Conservation (phyloP, 2,888 invertebrate species). For the Apamea epomidion region DNA sequence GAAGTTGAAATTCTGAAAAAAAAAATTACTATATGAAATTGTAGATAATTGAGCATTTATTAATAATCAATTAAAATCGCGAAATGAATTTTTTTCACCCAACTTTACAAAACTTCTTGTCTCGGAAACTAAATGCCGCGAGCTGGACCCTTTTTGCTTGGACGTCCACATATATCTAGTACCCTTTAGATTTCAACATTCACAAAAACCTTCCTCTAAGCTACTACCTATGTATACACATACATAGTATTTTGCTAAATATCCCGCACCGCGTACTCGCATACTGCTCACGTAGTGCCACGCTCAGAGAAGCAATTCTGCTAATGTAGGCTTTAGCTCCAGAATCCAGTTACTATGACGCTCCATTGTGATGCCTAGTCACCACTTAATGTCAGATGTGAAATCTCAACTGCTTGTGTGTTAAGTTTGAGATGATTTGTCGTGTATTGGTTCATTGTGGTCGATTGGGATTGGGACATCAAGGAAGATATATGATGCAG, state of each 20-base stretch:
- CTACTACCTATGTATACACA: neutral
- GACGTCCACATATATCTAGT: no score
- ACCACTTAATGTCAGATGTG: conserved; percentile 39
- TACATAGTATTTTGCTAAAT: neutral
- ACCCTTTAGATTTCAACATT: neutral
- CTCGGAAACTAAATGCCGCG: no score
- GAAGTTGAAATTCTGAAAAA: no score
- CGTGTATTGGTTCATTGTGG: conserved; percentile 7
- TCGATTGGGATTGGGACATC: conserved; percentile 3
- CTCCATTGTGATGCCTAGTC: conserved; percentile 20
- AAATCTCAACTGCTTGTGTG: conserved; percentile 18
- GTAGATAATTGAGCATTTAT: no score
- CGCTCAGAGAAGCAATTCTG: conserved; percentile 39
- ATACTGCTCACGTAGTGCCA: neutral
- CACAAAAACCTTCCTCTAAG: neutral
- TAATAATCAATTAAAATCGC: no score
- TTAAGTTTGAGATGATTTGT: conserved; percentile 38
- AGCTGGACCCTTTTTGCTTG: no score
- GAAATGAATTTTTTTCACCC: no score
- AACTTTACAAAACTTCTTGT: no score
- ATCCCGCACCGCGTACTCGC: neutral
- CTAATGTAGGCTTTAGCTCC: conserved; percentile 44
- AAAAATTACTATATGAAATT: no score
- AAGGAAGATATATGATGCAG: conserved; percentile 3
- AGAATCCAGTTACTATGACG: conserved; percentile 43